phyloP scores from a whole-genome alignment of 2,797 vertebrate species.

The Amphiprion clarkii region DNA sequence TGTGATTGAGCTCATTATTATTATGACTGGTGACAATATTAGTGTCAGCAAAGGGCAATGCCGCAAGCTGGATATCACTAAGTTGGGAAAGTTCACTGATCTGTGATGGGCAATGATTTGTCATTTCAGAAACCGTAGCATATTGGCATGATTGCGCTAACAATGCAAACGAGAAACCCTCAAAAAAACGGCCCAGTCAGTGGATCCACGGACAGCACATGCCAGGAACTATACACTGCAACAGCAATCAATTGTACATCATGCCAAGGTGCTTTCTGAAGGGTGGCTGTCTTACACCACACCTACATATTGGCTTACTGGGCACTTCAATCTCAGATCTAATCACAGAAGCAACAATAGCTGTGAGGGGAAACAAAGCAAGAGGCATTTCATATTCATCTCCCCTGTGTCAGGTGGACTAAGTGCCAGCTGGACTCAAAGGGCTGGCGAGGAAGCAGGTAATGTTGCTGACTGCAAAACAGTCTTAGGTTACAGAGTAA shows the following conservation, averaged over 20 bases:
- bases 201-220: constrained; percentile 30
- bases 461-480: constrained; percentile 75
- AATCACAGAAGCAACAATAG: constrained; percentile 76
- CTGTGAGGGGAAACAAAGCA: constrained; percentile 77
- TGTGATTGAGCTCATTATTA: constrained; percentile 45
- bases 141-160: background rate
- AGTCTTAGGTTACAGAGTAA: constrained; percentile 74
- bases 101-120: background rate
- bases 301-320: constrained; percentile 70
- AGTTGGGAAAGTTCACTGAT: constrained; percentile 26
- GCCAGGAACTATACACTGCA: constrained; percentile 39
- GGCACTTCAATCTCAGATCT: constrained; percentile 75
- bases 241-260: constrained; percentile 51
- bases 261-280: constrained; percentile 57
- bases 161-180: background rate
- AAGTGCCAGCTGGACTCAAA: constrained; percentile 76
- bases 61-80: constrained; percentile 15
- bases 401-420: constrained; percentile 77
- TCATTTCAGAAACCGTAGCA: background rate
- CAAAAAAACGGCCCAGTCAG: constrained; percentile 27
- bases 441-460: constrained; percentile 69
- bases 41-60: constrained; percentile 10
- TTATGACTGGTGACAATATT: constrained; percentile 27
- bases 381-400: constrained; percentile 81
- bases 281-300: constrained; percentile 59